These are phyloP conservation scores for Caranx melampygus DNA, from an alignment of 2,113 vertebrate species.

Conservation along the genomic window DNA sequence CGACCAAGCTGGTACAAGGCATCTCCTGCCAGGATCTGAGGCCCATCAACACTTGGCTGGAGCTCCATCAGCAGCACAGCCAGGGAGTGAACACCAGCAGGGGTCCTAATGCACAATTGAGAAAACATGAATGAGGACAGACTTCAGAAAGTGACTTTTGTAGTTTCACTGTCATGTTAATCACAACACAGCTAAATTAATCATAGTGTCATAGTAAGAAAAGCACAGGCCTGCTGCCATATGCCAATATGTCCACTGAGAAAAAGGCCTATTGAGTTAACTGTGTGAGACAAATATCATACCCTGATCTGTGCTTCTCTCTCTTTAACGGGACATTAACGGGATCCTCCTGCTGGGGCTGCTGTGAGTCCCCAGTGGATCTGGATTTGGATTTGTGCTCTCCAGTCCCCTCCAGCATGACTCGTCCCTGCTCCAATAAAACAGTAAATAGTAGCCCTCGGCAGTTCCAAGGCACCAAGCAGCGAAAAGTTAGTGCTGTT, in stretches of 20 bases:
- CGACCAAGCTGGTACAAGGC: slow-evolving; percentile 89
- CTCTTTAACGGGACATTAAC: neutral
- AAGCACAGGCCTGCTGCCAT: neutral
- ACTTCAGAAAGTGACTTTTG: neutral
- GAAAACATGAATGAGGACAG: neutral
- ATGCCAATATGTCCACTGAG: neutral
- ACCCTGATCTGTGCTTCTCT: slow-evolving; percentile 80
- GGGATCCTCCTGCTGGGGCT: slow-evolving; percentile 42
- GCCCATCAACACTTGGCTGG: slow-evolving; percentile 81
- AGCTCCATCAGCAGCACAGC: slow-evolving; percentile 89
- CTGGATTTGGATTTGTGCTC: slow-evolving; percentile 34
- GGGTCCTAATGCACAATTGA: slow-evolving; percentile 76
- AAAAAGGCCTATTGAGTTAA: neutral
- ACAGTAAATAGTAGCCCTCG: slow-evolving; percentile 90
- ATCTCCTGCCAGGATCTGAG: slow-evolving; percentile 88
- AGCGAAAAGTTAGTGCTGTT: slow-evolving; percentile 87
- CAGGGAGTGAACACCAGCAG: slow-evolving; percentile 88
- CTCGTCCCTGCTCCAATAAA: slow-evolving; percentile 91
- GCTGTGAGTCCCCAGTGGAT: slow-evolving; percentile 37
- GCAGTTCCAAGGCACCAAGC: slow-evolving; percentile 94
- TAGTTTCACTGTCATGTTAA: neutral
- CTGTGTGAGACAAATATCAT: slow-evolving; percentile 24
- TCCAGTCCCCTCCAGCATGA: slow-evolving; percentile 85
- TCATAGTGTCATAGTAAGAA: neutral
- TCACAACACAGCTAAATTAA: neutral